phyloP scores from a whole-genome alignment of 1,140 invertebrate genomes.

The Zophobas morio region DNA sequence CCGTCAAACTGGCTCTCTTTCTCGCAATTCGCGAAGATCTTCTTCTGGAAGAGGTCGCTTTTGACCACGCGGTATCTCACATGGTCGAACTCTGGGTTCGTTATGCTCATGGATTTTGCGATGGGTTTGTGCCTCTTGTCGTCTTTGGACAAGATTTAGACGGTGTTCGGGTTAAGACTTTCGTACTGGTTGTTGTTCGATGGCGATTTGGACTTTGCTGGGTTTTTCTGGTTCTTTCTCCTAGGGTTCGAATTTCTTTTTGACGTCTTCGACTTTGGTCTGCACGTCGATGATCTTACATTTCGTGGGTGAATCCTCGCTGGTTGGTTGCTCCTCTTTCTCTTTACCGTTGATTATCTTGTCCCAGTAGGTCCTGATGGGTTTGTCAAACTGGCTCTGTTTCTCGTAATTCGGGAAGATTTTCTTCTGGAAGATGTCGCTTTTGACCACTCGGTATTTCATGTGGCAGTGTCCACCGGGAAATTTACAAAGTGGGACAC shows the following conservation, averaged over 20 bases:
- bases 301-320: constrained; percentile 21
- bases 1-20: constrained; percentile 85
- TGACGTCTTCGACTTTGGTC: constrained; percentile 64
- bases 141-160: constrained; percentile 66
- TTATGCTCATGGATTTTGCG: constrained; percentile 62
- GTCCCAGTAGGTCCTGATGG: constrained; percentile 78
- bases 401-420: constrained; percentile 50
- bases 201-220: constrained; percentile 62
- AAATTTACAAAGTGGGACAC: too few species aligned
- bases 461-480: too few species aligned
- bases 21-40: constrained; percentile 77
- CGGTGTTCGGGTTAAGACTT: constrained; percentile 64
- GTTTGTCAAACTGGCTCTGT: constrained; percentile 51
- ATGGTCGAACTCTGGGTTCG: constrained; percentile 82
- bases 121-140: constrained; percentile 51
- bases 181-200: constrained; percentile 55
- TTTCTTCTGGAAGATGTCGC: too few species aligned
- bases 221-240: constrained; percentile 53
- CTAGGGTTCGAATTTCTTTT: constrained; percentile 64
- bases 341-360: constrained; percentile 71
- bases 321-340: constrained; percentile 55
- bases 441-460: too few species aligned
- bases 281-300: constrained; percentile 62
- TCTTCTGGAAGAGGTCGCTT: constrained; percentile 82
- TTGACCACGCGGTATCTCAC: constrained; percentile 85